Evolutionary conservation across 2,888 invertebrate species (phyloP).

Genomic region (Caradrina clavipalpis): DNA sequence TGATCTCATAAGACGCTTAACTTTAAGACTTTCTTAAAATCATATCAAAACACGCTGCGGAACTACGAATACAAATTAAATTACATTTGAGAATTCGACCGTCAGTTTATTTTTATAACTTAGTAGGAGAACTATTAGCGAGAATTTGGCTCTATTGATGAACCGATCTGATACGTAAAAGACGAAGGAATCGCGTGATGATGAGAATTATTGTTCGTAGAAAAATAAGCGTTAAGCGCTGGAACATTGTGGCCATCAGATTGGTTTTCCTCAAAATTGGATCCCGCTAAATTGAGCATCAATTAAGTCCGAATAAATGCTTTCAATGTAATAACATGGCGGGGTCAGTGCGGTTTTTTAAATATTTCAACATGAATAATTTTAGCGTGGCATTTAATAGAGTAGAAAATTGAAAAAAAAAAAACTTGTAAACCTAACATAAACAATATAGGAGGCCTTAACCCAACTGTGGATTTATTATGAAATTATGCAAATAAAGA

Average conservation of each 20-base stretch:
- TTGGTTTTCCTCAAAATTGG: slow-evolving; percentile 56
- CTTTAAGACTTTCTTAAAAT: not conserved
- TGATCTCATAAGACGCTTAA: not conserved
- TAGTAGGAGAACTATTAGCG: slow-evolving; percentile 10
- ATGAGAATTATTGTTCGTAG: slow-evolving; percentile 57
- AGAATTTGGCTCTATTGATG: slow-evolving; percentile 35
- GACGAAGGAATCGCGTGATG: slow-evolving; percentile 68
- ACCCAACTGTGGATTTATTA: slow-evolving; percentile 19
- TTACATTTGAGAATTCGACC: not conserved
- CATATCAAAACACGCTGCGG: not conserved
- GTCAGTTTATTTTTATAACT: not conserved
- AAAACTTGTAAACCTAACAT: slow-evolving; percentile 17
- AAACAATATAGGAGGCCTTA: slow-evolving; percentile 24
- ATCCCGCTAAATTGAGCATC: slow-evolving; percentile 51
- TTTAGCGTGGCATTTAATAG: slow-evolving; percentile 1
- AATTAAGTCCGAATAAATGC: slow-evolving; percentile 47
- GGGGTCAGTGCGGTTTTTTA: not conserved
- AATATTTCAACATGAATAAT: slow-evolving; percentile 26
- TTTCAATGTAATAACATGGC: slow-evolving; percentile 21
- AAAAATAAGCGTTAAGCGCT: slow-evolving; percentile 45
- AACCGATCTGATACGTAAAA: slow-evolving; percentile 45
- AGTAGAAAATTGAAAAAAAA: slow-evolving; percentile 28
- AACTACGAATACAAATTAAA: not conserved
- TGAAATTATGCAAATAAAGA: not conserved
- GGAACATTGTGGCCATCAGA: slow-evolving; percentile 39